Evolutionary conservation across 2,888 invertebrate genomes (phyloP).

Genomic region (Drosophila quasianomalipes): DNA sequence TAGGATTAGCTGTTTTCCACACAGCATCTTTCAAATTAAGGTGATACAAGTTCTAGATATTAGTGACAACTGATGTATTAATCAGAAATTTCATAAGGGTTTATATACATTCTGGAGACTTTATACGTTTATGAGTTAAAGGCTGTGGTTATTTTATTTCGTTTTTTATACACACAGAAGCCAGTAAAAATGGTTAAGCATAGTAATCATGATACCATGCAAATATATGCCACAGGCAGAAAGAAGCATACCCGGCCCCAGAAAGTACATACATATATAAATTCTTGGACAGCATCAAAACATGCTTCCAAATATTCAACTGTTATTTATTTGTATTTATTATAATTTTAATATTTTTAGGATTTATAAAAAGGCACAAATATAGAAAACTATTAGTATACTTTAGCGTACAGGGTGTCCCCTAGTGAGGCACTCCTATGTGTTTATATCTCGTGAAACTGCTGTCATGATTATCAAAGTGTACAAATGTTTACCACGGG

Average conservation of each 20-base stretch:
- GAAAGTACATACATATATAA: too few species aligned
- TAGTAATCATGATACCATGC: not conserved
- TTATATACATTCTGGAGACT: slow-evolving; percentile 27
- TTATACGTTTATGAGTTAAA: slow-evolving; percentile 8
- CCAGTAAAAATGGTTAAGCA: not conserved
- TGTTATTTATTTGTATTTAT: not conserved
- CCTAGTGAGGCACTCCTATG: not conserved
- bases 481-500: not conserved
- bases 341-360: not conserved
- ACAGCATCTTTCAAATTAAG: slow-evolving; percentile 25
- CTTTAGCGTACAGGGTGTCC: not conserved
- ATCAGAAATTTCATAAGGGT: slow-evolving; percentile 2
- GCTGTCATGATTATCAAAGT: not conserved
- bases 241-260: too few species aligned
- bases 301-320: not conserved
- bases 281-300: not conserved
- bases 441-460: too few species aligned
- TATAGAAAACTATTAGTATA: not conserved
- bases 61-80: slow-evolving; percentile 21
- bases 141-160: not conserved
- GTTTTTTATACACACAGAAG: not conserved
- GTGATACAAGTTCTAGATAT: not conserved
- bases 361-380: not conserved
- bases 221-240: not conserved
- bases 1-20: slow-evolving; percentile 14